phyloP scores from a whole-genome alignment of 2,113 vertebrate species.

The Glaucidium brasilianum region DNA sequence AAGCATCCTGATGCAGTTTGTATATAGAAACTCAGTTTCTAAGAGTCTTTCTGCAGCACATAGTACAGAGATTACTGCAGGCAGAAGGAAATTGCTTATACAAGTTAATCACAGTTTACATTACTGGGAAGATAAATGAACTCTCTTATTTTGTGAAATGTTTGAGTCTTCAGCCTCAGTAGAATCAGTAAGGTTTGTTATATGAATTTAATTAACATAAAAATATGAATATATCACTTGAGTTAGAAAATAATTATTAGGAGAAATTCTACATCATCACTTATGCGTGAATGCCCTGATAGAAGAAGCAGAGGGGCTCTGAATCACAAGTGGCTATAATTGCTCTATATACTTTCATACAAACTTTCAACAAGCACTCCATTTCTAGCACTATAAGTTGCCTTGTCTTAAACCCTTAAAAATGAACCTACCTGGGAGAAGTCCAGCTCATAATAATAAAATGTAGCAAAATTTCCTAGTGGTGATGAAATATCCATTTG shows the following conservation, averaged over 20 bases:
- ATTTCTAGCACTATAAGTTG: background rate
- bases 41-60: background rate
- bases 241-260: slow-evolving; percentile 15
- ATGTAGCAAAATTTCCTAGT: background rate
- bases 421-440: background rate
- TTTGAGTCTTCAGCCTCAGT: background rate
- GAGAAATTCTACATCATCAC: background rate
- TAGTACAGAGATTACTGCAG: background rate
- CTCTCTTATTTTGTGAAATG: background rate
- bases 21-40: background rate
- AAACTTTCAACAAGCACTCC: background rate
- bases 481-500: background rate
- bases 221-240: background rate
- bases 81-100: background rate
- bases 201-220: background rate
- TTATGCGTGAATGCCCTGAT: background rate
- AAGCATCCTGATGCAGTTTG: background rate
- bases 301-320: background rate
- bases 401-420: background rate
- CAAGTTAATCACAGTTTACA: background rate
- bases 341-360: background rate
- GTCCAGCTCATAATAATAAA: background rate
- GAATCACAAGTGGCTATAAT: background rate
- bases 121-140: background rate
- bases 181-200: background rate